These are phyloP conservation scores for Rhagonycha lutea DNA, from an alignment of 2,888 invertebrate genomes.

Conservation along the genomic window DNA sequence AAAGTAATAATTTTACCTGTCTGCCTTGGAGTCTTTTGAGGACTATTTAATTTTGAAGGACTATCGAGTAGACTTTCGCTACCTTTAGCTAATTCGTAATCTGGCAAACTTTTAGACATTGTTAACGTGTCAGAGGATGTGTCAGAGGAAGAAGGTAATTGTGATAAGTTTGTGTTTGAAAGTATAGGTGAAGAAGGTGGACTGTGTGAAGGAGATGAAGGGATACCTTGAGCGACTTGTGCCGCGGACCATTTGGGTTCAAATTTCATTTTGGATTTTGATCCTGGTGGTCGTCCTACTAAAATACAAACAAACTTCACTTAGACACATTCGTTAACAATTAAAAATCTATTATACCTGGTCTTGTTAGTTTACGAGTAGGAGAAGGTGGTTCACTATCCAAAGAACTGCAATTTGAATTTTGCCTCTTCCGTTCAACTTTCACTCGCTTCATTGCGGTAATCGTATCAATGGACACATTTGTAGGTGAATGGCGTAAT, in stretches of 20 bases:
- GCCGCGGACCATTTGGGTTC: conserved; percentile 49
- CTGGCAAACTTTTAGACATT: background rate
- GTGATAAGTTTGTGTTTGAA: conserved; percentile 20
- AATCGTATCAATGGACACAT: conserved; percentile 41
- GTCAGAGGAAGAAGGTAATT: conserved; percentile 16
- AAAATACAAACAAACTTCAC: conserved; percentile 27
- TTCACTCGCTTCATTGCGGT: conserved; percentile 42
- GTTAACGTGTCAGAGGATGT: conserved; percentile 10
- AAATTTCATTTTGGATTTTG: conserved; percentile 46
- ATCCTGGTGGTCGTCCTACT: conserved; percentile 60
- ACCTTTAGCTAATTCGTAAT: background rate
- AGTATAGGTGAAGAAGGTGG: conserved; percentile 36
- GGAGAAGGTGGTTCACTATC: conserved; percentile 60
- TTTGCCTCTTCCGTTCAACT: conserved; percentile 57
- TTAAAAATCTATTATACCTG: conserved; percentile 41
- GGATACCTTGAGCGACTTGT: conserved; percentile 50
- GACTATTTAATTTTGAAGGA: background rate
- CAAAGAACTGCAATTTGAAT: conserved; percentile 57
- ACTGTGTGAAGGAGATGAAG: conserved; percentile 34
- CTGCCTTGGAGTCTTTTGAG: background rate
- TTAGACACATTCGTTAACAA: background rate
- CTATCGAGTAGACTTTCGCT: background rate
- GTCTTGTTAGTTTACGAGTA: conserved; percentile 53
- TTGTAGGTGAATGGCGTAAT: conserved; percentile 51
- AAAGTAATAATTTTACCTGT: conserved; percentile 3